phyloP scores from a whole-genome alignment of 1,140 invertebrate species.

The Sweltsa coloradensis region DNA sequence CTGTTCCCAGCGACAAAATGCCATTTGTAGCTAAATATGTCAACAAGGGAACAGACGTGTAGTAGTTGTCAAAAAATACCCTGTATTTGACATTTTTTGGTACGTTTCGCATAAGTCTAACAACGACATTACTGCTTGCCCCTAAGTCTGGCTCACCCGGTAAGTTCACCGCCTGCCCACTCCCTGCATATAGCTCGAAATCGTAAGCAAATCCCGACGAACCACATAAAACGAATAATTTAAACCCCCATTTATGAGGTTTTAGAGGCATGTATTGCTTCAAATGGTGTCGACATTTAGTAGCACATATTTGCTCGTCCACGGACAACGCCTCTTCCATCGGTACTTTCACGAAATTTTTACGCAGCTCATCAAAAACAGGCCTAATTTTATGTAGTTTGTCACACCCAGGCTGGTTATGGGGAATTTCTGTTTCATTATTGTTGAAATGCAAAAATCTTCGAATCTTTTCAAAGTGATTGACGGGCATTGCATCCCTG shows the following conservation, averaged over 20 bases:
- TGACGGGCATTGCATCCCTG: constrained; percentile 24
- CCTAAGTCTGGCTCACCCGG: constrained; percentile 18
- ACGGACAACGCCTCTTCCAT: constrained; percentile 24
- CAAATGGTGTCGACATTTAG: constrained; percentile 22
- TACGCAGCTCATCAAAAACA: constrained; percentile 25
- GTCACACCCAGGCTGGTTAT: background rate
- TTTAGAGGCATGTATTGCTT: constrained; percentile 26
- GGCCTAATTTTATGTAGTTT: constrained; percentile 27
- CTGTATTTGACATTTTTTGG: constrained; percentile 16
- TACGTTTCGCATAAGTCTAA: constrained; percentile 9
- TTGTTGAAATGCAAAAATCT: constrained; percentile 24
- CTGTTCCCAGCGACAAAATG: constrained; percentile 17
- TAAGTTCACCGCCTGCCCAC: background rate
- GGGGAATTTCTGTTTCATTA: background rate
- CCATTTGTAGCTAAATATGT: constrained; percentile 20
- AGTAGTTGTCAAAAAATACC: constrained; percentile 27
- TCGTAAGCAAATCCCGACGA: constrained; percentile 20
- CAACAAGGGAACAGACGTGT: constrained; percentile 20
- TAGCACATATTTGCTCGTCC: constrained; percentile 26
- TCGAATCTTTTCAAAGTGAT: constrained; percentile 26
- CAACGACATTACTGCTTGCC: constrained; percentile 19
- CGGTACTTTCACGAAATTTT: constrained; percentile 24
- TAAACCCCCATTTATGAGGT: constrained; percentile 26
- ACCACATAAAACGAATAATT: constrained; percentile 21
- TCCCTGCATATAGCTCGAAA: constrained; percentile 22